Percentiles rank a stretch among this genome's conserved stretches.
phyloP scores from a whole-genome alignment of 1,140 invertebrate genomes.

The Acyrthosiphon pisum region DNA sequence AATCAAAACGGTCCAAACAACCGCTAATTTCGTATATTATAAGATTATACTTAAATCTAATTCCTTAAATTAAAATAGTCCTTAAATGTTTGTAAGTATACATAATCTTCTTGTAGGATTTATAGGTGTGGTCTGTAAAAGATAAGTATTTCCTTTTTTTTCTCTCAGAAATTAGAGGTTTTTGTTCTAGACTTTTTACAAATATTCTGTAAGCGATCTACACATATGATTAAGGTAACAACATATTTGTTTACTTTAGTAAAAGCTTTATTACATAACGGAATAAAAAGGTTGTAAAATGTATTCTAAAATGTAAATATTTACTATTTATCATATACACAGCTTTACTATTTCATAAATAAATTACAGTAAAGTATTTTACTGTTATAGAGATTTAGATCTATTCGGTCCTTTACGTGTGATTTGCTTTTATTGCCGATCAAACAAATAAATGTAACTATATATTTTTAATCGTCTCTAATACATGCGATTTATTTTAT shows the following conservation, averaged over 20 bases:
- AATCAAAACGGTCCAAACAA: neutral
- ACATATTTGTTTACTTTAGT: slow-evolving; percentile 1
- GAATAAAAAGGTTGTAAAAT: neutral
- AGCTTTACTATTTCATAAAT: neutral
- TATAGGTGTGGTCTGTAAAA: neutral
- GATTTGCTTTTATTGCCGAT: neutral
- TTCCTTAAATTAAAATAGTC: neutral
- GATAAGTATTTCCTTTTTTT: neutral
- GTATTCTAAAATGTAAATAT: neutral
- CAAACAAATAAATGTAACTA: neutral
- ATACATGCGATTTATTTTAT: neutral
- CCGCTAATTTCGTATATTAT: neutral
- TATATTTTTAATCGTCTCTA: neutral
- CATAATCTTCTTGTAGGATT: neutral
- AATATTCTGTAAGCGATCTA: neutral
- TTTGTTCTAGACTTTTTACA: neutral
- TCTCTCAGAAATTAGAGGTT: neutral
- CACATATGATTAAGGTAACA: neutral
- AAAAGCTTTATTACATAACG: neutral
- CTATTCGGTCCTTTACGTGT: neutral
- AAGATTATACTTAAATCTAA: neutral
- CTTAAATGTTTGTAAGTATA: neutral
- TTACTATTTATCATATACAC: neutral
- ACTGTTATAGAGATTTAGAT: neutral
- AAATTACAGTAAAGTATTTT: neutral